Percentiles rank a stretch among this genome's conserved stretches.
Evolutionary conservation across 1,140 invertebrate genomes (phyloP).

Genomic region (Drosophila ambigua): DNA sequence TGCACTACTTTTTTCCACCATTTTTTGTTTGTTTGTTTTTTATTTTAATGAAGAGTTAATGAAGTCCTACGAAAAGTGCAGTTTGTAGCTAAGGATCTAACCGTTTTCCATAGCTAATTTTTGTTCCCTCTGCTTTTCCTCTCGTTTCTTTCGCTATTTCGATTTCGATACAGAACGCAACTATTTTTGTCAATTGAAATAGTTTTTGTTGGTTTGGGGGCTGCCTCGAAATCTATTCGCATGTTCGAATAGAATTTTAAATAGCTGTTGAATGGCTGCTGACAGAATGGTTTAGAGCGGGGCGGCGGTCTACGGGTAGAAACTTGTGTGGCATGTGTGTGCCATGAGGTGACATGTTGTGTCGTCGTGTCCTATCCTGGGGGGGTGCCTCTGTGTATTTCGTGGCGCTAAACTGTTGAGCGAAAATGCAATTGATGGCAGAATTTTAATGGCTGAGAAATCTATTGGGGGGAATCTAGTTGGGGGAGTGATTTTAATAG

Average conservation of each 20-base stretch:
- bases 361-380: neutral
- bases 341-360: conserved; percentile 3
- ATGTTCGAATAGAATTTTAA: conserved; percentile 58
- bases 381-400: conserved; percentile 22
- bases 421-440: conserved; percentile 10
- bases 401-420: conserved; percentile 1
- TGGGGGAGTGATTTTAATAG: too few relatives aligned
- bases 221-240: conserved; percentile 1
- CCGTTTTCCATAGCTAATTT: too few relatives aligned
- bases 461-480: neutral
- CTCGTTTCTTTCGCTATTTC: too few relatives aligned
- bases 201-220: neutral
- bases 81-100: neutral
- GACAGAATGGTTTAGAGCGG: conserved; percentile 21
- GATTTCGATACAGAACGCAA: too few relatives aligned
- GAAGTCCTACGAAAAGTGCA: conserved; percentile 5
- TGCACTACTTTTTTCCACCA: conserved; percentile 15
- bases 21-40: conserved; percentile 10
- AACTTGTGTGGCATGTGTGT: conserved; percentile 1
- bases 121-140: too few relatives aligned
- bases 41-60: conserved; percentile 16
- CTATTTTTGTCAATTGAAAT: neutral
- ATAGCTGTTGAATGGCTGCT: conserved; percentile 41
- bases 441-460: neutral
- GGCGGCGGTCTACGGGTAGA: neutral